Evolutionary conservation across 92 coral and sea anemone species (phyloP).

Genomic region (Parazoanthus atlanticus): DNA sequence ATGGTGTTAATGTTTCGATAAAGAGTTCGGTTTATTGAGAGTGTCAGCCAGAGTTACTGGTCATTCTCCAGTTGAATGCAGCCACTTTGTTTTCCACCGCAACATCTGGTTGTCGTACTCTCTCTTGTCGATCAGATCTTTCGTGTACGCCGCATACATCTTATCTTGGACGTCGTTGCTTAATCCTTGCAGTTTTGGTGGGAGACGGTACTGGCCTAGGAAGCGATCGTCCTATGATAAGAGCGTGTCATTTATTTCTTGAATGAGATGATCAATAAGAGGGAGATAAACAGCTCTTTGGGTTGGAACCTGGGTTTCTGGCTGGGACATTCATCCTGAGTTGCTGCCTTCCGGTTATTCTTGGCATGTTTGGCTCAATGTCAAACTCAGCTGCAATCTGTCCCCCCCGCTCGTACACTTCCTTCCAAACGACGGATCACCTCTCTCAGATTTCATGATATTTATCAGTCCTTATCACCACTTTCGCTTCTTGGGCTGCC

Average conservation of each 20-base stretch:
- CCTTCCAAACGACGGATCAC: too few species aligned
- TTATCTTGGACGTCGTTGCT: slow-evolving; percentile 35
- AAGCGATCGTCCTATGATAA: slow-evolving; percentile 28
- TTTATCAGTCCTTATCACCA: too few species aligned
- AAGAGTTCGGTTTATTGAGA: slow-evolving; percentile 29
- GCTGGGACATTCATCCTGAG: slow-evolving; percentile 21
- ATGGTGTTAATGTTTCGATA: slow-evolving; percentile 17
- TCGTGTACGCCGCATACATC: slow-evolving; percentile 21
- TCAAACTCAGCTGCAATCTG: too few species aligned
- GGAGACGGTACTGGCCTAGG: slow-evolving; percentile 39
- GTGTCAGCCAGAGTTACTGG: slow-evolving; percentile 40
- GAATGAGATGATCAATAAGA: background rate
- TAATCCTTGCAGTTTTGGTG: slow-evolving; percentile 26
- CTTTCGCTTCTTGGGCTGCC: too few species aligned
- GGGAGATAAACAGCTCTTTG: slow-evolving; percentile 5
- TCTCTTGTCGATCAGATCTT: slow-evolving; percentile 32
- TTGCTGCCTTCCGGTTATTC: background rate
- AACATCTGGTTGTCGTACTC: slow-evolving; percentile 24
- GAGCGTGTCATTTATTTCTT: background rate
- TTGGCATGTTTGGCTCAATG: too few species aligned
- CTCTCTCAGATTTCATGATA: too few species aligned
- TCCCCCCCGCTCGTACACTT: too few species aligned
- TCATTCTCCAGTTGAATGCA: slow-evolving; percentile 34
- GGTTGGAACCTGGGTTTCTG: background rate
- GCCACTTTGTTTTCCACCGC: slow-evolving; percentile 40